Percentiles rank a stretch among this genome's conserved stretches.
Evolutionary conservation across 2,888 invertebrate species (phyloP).

Genomic region (Melanargia galathea): DNA sequence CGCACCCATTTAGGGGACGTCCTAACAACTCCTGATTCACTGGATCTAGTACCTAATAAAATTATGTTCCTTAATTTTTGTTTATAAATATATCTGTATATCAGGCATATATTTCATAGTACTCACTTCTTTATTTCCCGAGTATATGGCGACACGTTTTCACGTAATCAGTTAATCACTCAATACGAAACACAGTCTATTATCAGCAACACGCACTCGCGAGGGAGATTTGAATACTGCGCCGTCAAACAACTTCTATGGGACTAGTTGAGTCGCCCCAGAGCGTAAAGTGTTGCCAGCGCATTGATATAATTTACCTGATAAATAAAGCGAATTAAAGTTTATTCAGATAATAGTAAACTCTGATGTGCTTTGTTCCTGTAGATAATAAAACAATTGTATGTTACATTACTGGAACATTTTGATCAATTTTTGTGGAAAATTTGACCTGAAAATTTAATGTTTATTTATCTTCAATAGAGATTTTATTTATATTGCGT

Average conservation of each 20-base stretch:
- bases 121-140: slow-evolving; percentile 49
- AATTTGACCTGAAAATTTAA: too few species aligned
- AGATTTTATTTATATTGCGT: too few species aligned
- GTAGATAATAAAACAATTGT: too few species aligned
- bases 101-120: not conserved
- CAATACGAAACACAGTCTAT: slow-evolving; percentile 53
- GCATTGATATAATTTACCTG: slow-evolving; percentile 39
- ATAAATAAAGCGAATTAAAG: not conserved
- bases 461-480: too few species aligned
- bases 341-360: too few species aligned
- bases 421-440: too few species aligned
- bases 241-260: slow-evolving; percentile 38
- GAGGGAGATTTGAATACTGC: slow-evolving; percentile 46
- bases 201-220: slow-evolving; percentile 57
- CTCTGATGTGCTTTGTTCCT: too few species aligned
- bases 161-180: slow-evolving; percentile 55
- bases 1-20: slow-evolving; percentile 2
- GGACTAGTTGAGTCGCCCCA: slow-evolving; percentile 40
- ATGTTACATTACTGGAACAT: too few species aligned
- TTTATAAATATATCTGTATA: not conserved
- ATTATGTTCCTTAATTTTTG: not conserved
- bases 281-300: slow-evolving; percentile 53
- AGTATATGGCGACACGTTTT: slow-evolving; percentile 55
- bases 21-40: not conserved
- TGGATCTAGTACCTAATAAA: not conserved